A percentile compares a stretch with the other conserved stretches of the same genome.
These are phyloP conservation scores for Drosophila leontia DNA, from an alignment of 1,140 invertebrate species.

Conservation along the genomic window DNA sequence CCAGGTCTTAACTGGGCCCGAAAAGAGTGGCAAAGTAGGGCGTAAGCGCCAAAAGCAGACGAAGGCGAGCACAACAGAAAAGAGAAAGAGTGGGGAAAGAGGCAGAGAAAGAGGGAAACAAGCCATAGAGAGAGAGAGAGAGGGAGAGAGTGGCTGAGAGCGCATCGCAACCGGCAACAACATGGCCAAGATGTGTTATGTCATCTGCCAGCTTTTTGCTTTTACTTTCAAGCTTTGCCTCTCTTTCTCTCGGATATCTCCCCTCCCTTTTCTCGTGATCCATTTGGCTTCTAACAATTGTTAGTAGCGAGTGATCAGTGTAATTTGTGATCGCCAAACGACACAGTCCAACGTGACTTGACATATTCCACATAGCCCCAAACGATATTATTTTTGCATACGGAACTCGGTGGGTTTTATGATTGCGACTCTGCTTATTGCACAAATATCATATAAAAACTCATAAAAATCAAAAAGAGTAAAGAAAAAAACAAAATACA, in stretches of 20 bases:
- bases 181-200: constrained; percentile 38
- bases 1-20: constrained; percentile 19
- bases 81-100: constrained; percentile 1
- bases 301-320: constrained; percentile 17
- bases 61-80: constrained; percentile 31
- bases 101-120: background rate
- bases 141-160: constrained; percentile 9
- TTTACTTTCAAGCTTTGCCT: constrained; percentile 38
- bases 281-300: constrained; percentile 54
- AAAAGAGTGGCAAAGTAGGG: constrained; percentile 47
- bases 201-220: constrained; percentile 36
- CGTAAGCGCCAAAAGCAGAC: constrained; percentile 51
- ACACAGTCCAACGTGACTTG: constrained; percentile 33
- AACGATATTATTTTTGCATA: constrained; percentile 29
- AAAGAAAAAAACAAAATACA: constrained; percentile 1
- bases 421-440: constrained; percentile 34
- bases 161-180: constrained; percentile 26
- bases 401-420: constrained; percentile 17
- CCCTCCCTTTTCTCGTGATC: constrained; percentile 13
- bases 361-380: constrained; percentile 6
- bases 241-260: background rate
- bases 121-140: background rate
- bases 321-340: constrained; percentile 10
- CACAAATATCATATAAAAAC: constrained; percentile 43
- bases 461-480: constrained; percentile 13